Evolutionary conservation across 2,113 vertebrate genomes (phyloP).

Genomic region (Lampris megalopsis): DNA sequence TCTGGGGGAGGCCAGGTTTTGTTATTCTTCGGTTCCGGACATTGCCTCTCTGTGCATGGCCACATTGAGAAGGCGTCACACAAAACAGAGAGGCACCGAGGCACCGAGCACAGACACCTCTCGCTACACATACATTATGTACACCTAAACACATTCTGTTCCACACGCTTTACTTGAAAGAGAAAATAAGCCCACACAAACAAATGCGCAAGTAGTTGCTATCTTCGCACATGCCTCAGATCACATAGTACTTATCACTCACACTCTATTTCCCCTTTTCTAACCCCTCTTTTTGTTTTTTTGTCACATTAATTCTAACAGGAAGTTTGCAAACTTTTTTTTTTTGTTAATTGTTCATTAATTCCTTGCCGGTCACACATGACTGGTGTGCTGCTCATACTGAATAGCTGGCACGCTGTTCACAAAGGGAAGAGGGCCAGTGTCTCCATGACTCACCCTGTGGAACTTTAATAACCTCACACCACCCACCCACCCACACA

Average conservation of each 20-base stretch:
- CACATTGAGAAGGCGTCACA: constrained; percentile 25
- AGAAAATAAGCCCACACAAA: too few species aligned
- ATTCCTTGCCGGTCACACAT: not conserved
- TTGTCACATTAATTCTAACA: not conserved
- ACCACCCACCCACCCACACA: not conserved
- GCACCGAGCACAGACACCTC: too few species aligned
- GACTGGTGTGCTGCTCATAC: not conserved
- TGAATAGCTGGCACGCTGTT: not conserved
- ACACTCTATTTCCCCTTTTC: not conserved
- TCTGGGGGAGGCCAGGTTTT: constrained; percentile 21
- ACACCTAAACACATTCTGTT: too few species aligned
- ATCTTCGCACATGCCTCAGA: not conserved
- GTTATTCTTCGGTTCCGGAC: constrained; percentile 39
- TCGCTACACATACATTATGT: too few species aligned
- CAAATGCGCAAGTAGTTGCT: too few species aligned
- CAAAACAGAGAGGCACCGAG: not conserved
- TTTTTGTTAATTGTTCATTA: not conserved
- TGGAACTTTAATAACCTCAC: not conserved
- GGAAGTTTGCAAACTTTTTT: not conserved
- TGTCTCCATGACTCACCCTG: not conserved
- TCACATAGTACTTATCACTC: not conserved
- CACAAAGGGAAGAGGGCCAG: not conserved
- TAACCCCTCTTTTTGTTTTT: not conserved
- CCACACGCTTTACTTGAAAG: too few species aligned
- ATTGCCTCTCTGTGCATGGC: not conserved